Base-by-base conservation (phyloP, 2,797 vertebrate species). In the Acanthopagrus latus region DNA sequence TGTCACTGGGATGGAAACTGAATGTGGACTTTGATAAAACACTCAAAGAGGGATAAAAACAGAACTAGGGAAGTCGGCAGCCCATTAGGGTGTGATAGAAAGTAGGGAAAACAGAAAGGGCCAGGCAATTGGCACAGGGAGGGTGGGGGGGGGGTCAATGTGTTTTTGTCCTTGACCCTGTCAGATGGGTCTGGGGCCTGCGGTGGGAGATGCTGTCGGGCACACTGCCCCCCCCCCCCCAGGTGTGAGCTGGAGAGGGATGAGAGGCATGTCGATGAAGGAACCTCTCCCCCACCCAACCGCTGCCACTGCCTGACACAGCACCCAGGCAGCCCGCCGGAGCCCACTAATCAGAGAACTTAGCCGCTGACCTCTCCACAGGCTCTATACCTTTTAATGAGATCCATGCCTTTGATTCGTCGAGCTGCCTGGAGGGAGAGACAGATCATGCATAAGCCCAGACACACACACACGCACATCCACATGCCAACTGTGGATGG, bases 341-440 rank as follows among this genome's bases (percentile, higher is more conserved):
- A 87, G 81, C 74, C 70, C 60, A 84, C 92, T 91, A 91, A 94
- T 94, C 92, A 94, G 89, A 90, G 64, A 82, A 89, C 85, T 93
- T 90, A 88, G 85, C 87, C 55, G 47, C 83, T 93, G 91, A 91
- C 92, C 87, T 90, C 92, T 91, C 89, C 75, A 89, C 84, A 56
- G 85, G 82, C 82, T 70, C 86, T 63, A 48, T 80, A 89, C 83
- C 92, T 84, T 92, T 88, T 93, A 95, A 95, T 92, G 91, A 95
- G 94, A 92, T 87, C 83, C 77, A 76, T 80, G 86, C 76, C 90
- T 95, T 93, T 94, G 94, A 95, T 94, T 92, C 48, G 50, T 70
- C 68, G 25, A 74, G 65, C 83, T 3, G 78, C 92, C 93, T 82
- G 76, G 71, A 89, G 91, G 83, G 81, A 86, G 83, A 83, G 76